Conservation (phyloP, 1,140 invertebrate species). For the Drosophila tropicalis region DNA sequence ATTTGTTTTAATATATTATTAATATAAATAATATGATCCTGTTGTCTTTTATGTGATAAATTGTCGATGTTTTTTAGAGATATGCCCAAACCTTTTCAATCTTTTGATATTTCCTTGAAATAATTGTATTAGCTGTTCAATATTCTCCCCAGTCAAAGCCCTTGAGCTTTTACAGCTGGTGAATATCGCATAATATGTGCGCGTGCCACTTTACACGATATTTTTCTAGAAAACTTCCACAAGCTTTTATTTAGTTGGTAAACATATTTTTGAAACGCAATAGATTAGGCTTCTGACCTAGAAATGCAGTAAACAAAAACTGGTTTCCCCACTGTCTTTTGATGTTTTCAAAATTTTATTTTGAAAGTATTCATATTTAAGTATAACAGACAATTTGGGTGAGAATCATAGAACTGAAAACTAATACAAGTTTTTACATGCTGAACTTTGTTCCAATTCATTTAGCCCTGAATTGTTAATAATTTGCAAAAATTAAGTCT, state of each 20-base stretch:
- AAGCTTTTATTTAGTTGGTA: conserved; percentile 10
- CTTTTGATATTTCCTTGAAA: no score
- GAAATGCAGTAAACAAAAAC: conserved; percentile 10
- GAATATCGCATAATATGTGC: conserved; percentile 6
- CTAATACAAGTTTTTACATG: neutral
- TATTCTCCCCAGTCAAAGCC: neutral
- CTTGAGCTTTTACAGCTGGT: conserved; percentile 4
- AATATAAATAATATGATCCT: no score
- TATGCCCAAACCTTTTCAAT: no score
- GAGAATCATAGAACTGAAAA: neutral
- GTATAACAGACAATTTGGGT: no score
- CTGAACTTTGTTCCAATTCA: neutral
- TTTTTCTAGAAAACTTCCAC: conserved; percentile 8
- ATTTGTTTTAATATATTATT: no score
- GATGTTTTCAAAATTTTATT: neutral
- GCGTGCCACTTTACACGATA: conserved; percentile 29
- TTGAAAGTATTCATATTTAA: neutral
- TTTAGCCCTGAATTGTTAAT: neutral
- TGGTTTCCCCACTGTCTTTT: neutral
- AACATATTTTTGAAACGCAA: conserved; percentile 10
- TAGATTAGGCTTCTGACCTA: conserved; percentile 1
- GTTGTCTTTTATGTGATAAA: no score
- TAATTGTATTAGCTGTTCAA: no score
- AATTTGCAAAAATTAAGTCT: neutral
- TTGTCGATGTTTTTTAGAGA: no score